Evolutionary conservation across 2,888 invertebrate genomes (phyloP).

Genomic region (Drosophila parthenogenetica): DNA sequence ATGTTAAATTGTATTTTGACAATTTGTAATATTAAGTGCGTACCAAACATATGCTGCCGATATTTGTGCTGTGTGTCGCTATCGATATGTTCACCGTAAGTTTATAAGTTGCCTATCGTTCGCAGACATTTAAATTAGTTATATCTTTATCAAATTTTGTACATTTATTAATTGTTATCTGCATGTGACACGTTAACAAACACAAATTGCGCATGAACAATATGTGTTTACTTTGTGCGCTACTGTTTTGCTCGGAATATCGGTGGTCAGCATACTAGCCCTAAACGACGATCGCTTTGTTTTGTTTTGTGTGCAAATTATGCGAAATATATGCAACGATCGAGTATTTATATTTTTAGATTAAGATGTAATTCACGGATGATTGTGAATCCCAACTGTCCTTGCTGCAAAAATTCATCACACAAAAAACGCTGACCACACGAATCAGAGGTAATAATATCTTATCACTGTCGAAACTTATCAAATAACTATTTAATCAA

Average conservation of each 20-base stretch:
- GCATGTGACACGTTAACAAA: not conserved
- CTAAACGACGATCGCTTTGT: conserved; percentile 32
- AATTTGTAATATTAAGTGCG: not conserved
- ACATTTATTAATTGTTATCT: not conserved
- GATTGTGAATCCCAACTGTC: conserved; percentile 30
- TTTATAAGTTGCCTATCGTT: not conserved
- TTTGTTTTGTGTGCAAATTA: conserved; percentile 25
- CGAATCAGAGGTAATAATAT: conserved; percentile 23
- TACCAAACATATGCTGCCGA: not conserved
- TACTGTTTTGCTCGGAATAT: conserved; percentile 9
- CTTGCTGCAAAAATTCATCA: conserved; percentile 2
- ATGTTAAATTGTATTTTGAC: not conserved
- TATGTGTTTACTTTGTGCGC: not conserved
- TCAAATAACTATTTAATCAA: conserved; percentile 34
- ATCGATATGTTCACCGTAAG: not conserved
- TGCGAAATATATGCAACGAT: conserved; percentile 11
- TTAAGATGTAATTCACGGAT: conserved; percentile 18
- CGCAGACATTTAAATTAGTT: not conserved
- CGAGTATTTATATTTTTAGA: conserved; percentile 10
- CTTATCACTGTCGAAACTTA: conserved; percentile 58
- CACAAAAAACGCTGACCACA: not conserved
- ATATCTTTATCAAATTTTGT: not conserved
- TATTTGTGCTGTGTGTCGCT: not conserved
- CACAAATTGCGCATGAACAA: not conserved
- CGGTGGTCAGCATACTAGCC: conserved; percentile 33